phyloP scores from a whole-genome alignment of 2,113 vertebrate genomes.

The Hypomesus transpacificus region DNA sequence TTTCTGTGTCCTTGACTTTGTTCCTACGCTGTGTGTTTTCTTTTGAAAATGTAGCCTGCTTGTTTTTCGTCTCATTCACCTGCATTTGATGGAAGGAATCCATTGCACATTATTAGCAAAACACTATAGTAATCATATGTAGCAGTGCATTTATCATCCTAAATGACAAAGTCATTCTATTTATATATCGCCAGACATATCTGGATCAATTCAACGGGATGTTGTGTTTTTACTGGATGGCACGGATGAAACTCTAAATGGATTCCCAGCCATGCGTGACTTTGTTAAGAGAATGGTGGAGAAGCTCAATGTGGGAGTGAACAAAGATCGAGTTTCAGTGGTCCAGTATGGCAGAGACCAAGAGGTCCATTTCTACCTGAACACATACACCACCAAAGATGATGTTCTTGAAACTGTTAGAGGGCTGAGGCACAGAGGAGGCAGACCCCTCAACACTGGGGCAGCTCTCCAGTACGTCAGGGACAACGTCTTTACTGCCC shows the following conservation, averaged over 20 bases:
- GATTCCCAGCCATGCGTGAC: constrained; percentile 50
- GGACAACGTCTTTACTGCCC: constrained; percentile 75
- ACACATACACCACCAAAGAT: constrained; percentile 54
- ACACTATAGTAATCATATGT: too few species aligned
- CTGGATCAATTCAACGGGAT: constrained; percentile 50
- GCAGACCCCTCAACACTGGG: constrained; percentile 77
- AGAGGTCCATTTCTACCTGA: constrained; percentile 62
- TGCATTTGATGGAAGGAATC: neutral
- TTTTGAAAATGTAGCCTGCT: neutral
- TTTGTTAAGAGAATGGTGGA: constrained; percentile 63
- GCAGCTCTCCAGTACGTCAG: constrained; percentile 76
- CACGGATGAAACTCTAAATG: constrained; percentile 59
- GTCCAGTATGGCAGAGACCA: constrained; percentile 64
- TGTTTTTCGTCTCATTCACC: neutral
- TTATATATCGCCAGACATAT: constrained; percentile 39
- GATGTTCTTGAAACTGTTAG: constrained; percentile 40
- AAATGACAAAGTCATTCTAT: too few species aligned
- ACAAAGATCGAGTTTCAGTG: constrained; percentile 60
- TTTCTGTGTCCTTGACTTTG: neutral
- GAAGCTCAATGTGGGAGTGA: constrained; percentile 53
- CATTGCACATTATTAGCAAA: too few species aligned
- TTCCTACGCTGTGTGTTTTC: neutral
- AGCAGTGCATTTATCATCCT: too few species aligned
- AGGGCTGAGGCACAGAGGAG: constrained; percentile 60
- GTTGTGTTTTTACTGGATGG: constrained; percentile 73